Conservation (phyloP, 2,888 invertebrate species). For the Melanostoma scalare region DNA sequence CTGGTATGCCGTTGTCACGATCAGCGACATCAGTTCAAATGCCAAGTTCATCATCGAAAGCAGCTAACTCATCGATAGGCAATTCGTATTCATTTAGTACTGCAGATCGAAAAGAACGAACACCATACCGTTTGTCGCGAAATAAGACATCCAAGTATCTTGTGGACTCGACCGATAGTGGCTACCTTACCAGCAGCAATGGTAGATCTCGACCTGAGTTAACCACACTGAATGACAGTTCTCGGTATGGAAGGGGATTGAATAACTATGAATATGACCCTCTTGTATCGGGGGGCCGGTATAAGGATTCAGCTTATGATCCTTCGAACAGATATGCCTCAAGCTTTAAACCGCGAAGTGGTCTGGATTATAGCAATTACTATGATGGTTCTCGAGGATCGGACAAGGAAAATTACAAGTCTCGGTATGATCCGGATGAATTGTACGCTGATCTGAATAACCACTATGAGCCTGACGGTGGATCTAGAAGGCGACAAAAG, state of each 20-base stretch:
- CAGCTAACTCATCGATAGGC: constrained; percentile 83
- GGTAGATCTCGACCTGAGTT: constrained; percentile 74
- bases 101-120: constrained; percentile 82
- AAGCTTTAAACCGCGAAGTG: constrained; percentile 75
- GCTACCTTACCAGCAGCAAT: constrained; percentile 78
- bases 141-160: constrained; percentile 79
- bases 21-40: constrained; percentile 89
- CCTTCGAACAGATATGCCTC: constrained; percentile 74
- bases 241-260: constrained; percentile 74
- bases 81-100: constrained; percentile 83
- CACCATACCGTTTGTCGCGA: constrained; percentile 79
- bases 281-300: constrained; percentile 73
- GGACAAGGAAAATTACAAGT: constrained; percentile 77
- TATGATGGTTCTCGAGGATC: constrained; percentile 76
- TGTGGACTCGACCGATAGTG: constrained; percentile 79
- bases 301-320: constrained; percentile 79
- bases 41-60: constrained; percentile 86
- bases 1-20: constrained; percentile 84
- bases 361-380: constrained; percentile 74
- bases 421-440: constrained; percentile 76
- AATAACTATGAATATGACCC: constrained; percentile 74
- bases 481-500: constrained; percentile 72
- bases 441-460: constrained; percentile 75
- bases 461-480: constrained; percentile 69
- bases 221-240: constrained; percentile 78